Percentiles rank a stretch among this genome's conserved stretches.
These are phyloP conservation scores for Tetranychus truncatus DNA, from an alignment of 2,888 invertebrate species.

Conservation along the genomic window DNA sequence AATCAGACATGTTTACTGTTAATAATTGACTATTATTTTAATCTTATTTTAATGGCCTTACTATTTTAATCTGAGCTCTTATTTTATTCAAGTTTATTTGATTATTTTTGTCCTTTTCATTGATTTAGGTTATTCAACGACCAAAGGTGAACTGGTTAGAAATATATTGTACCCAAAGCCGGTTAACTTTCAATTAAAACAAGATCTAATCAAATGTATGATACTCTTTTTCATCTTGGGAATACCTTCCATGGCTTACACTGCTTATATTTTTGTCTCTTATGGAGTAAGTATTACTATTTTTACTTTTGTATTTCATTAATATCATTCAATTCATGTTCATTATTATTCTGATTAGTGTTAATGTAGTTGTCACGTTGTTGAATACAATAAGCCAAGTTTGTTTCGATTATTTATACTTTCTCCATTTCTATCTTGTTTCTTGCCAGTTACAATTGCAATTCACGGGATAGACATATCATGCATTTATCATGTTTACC, in stretches of 20 bases:
- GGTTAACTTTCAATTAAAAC: constrained; percentile 55
- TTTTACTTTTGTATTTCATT: constrained; percentile 7
- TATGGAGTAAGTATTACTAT: constrained; percentile 10
- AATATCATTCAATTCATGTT: neutral
- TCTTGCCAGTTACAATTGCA: too few species aligned
- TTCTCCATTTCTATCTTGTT: too few species aligned
- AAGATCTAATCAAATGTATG: constrained; percentile 38
- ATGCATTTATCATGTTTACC: too few species aligned
- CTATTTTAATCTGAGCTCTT: too few species aligned
- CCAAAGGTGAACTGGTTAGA: constrained; percentile 55
- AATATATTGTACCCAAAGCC: constrained; percentile 60
- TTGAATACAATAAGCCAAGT: too few species aligned
- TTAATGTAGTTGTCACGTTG: too few species aligned
- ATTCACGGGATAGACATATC: too few species aligned
- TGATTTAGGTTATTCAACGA: constrained; percentile 44
- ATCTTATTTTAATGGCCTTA: too few species aligned
- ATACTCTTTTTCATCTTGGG: constrained; percentile 29
- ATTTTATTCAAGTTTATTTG: constrained; percentile 14
- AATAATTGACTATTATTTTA: too few species aligned
- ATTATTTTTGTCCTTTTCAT: constrained; percentile 29
- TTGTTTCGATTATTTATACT: too few species aligned
- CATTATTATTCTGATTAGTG: too few species aligned
- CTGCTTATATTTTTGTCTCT: constrained; percentile 13
- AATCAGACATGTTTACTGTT: too few species aligned
- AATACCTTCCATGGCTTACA: constrained; percentile 20